Conservation (phyloP, 2,113 vertebrate species). For the Cyphomyrus plagiostoma region DNA sequence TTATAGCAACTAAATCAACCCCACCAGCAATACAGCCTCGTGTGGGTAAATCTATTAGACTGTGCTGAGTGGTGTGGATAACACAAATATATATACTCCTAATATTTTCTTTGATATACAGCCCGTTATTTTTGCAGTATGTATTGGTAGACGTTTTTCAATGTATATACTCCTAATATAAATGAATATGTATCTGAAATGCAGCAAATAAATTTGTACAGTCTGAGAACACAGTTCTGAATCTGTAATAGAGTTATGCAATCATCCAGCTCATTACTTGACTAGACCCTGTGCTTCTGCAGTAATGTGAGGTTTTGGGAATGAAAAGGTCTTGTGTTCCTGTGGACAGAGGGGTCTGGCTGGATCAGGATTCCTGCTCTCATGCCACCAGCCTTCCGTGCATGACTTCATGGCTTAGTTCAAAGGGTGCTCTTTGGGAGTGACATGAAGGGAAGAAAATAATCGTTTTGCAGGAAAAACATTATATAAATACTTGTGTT, state of each 20-base stretch:
- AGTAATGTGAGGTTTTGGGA: neutral
- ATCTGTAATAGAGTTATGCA: neutral
- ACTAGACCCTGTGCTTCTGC: neutral
- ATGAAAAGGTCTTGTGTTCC: constrained; percentile 38
- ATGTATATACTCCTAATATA: neutral
- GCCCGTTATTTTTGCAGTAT: neutral
- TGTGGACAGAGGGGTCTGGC: constrained; percentile 32
- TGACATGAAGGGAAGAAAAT: neutral
- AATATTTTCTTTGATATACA: neutral
- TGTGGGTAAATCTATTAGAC: neutral
- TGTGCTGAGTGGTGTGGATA: neutral
- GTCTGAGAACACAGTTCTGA: neutral
- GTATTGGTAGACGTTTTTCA: neutral
- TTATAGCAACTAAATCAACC: neutral
- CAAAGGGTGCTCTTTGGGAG: neutral
- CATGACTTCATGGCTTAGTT: constrained; percentile 22
- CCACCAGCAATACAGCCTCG: neutral
- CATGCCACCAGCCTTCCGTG: constrained; percentile 33
- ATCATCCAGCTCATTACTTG: neutral
- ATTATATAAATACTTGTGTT: neutral
- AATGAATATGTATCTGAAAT: neutral
- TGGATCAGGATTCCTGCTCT: constrained; percentile 52
- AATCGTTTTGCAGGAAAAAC: neutral
- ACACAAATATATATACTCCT: neutral
- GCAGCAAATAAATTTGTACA: neutral